Percentiles rank a stretch among this genome's conserved stretches.
Conservation (phyloP, 1,140 invertebrate genomes). For the Sycophaga agraensis region DNA sequence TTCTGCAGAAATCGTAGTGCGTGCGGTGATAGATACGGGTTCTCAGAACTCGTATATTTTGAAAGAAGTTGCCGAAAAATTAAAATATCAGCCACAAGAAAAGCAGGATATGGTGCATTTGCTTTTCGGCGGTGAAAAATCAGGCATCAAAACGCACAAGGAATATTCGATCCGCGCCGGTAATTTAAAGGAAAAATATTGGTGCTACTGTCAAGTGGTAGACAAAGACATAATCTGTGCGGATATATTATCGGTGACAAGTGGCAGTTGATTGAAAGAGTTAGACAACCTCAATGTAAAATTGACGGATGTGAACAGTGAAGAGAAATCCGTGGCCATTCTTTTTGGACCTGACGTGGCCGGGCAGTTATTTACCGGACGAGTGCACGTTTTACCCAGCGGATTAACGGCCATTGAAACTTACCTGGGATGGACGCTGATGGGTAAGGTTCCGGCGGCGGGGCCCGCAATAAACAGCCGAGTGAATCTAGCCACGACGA, state of each 20-base stretch:
- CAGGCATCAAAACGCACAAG: not conserved
- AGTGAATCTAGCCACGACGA: not conserved
- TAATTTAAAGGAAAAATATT: constrained; percentile 20
- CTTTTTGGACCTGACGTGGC: not conserved
- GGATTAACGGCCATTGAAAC: not conserved
- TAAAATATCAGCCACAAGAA: constrained; percentile 26
- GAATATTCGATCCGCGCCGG: constrained; percentile 6
- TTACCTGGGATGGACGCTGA: not conserved
- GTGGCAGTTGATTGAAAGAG: constrained; percentile 20
- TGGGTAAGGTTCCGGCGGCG: too few species aligned
- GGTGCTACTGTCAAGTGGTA: constrained; percentile 29
- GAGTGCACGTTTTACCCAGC: not conserved
- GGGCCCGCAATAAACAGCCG: not conserved
- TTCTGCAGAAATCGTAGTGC: not conserved
- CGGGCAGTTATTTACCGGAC: not conserved
- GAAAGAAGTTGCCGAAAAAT: constrained; percentile 20
- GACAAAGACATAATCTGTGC: constrained; percentile 26
- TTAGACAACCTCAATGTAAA: constrained; percentile 24
- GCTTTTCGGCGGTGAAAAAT: constrained; percentile 25
- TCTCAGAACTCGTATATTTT: constrained; percentile 29
- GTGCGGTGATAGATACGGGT: constrained; percentile 30
- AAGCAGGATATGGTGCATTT: constrained; percentile 29
- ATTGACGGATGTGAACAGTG: constrained; percentile 23
- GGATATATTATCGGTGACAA: constrained; percentile 21
- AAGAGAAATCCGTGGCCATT: constrained; percentile 22